Base-by-base conservation (phyloP, 2,888 invertebrate genomes). In the Azorinus chamasolen region DNA sequence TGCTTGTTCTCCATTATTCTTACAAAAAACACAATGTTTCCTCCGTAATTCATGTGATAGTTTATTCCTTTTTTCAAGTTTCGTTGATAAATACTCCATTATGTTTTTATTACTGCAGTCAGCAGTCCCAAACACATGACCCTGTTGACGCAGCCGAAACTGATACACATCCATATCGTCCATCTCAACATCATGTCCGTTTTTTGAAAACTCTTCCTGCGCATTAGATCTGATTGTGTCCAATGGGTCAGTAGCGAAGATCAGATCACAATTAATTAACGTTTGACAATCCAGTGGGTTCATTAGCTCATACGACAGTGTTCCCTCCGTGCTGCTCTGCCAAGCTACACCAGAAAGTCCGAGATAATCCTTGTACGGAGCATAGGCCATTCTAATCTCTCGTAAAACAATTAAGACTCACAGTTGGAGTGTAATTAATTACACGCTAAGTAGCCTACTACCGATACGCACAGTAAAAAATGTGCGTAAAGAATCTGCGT, bases 1-100 rank as follows among this genome's bases (percentile, higher is more conserved):
- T 75, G 94, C 94, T 51, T 95, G 94, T 92, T 96, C 96, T 69
- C 96, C 95, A 91, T 96, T 96, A 92, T 96, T 96, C 93, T 95
- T 95, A 93, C 96, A 96, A 93, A 96, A 96, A 1, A 95, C 95
- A 87, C 96, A 96, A 20, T 61, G 43, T 43, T 70, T 69, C 54
- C 74, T 79, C 16, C 57, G 53, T 74, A 74, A 10, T 32, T 6
- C 14, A 68, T 73, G 50, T 48, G 53, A 6, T 32, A 10, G 5
- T 32, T 32, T 32, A 6, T 10, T 32, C 4, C 68, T 20, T 62
- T 79, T 74, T 10, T 64, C 50, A 61, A 79, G n/a, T n/a, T 77
- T 53, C 82, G 14, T 20, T 14, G 45, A 5, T 14, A 16, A 18
- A 5, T 20, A 76, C 25, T 75, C n/a, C n/a, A n/a, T n/a, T n/a